These are phyloP conservation scores for Amiota communis DNA, from an alignment of 2,888 invertebrate genomes.

Conservation along the genomic window DNA sequence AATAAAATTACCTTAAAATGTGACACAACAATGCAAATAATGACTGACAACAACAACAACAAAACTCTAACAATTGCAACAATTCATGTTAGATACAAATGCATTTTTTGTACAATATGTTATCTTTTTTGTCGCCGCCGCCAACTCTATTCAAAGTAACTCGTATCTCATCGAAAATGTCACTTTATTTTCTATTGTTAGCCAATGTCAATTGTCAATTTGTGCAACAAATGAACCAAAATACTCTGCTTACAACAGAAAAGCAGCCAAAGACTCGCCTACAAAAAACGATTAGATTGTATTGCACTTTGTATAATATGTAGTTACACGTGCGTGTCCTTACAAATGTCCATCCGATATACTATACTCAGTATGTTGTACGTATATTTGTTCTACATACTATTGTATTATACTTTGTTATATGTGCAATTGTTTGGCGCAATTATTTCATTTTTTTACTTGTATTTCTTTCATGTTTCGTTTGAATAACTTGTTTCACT, in stretches of 20 bases:
- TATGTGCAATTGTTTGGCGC: constrained; percentile 17
- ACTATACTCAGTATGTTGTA: constrained; percentile 38
- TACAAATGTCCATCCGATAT: constrained; percentile 29
- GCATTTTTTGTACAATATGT: constrained; percentile 47
- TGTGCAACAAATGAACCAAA: constrained; percentile 31
- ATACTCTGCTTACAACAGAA: background rate
- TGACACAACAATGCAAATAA: constrained; percentile 54
- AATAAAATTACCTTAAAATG: constrained; percentile 62
- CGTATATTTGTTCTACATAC: constrained; percentile 26
- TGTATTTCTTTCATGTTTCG: background rate
- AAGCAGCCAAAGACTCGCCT: constrained; percentile 47
- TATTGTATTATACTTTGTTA: background rate
- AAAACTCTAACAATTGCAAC: constrained; percentile 37
- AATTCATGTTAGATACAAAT: constrained; percentile 46
- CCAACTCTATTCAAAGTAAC: constrained; percentile 60
- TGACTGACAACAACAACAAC: constrained; percentile 42
- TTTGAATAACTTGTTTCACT: constrained; percentile 33
- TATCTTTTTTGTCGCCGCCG: constrained; percentile 34
- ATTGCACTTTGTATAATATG: too few relatives aligned
- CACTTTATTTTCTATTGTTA: constrained; percentile 34
- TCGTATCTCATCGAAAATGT: constrained; percentile 53
- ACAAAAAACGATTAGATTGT: constrained; percentile 1
- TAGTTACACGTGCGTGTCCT: constrained; percentile 40
- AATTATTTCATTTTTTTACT: constrained; percentile 3
- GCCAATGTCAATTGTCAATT: constrained; percentile 41